Conservation (phyloP, 2,888 invertebrate species). For the Stomorhina lunata region DNA sequence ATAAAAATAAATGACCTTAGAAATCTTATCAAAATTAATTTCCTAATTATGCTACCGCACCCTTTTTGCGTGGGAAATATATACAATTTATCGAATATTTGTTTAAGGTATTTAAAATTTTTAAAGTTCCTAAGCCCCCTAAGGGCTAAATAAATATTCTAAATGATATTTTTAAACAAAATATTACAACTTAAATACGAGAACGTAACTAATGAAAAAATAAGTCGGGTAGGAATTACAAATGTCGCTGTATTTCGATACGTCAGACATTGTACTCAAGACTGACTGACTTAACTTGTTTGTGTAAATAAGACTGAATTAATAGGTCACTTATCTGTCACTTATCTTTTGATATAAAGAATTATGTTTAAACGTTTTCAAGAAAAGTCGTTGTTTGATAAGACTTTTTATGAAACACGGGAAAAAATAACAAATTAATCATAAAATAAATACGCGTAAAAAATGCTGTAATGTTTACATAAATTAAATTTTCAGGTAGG, state of each 20-base stretch:
- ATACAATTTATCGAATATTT: too few relatives aligned
- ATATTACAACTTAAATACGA: too few relatives aligned
- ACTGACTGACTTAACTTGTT: not conserved
- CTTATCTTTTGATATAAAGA: not conserved
- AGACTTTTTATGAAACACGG: too few relatives aligned
- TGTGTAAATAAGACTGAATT: constrained; percentile 3
- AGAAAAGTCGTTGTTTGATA: not conserved
- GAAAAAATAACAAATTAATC: not conserved
- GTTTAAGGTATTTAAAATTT: too few relatives aligned
- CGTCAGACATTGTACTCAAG: not conserved
- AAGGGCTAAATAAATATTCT: too few relatives aligned
- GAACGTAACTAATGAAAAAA: not conserved
- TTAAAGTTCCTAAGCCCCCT: too few relatives aligned
- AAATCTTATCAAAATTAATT: too few relatives aligned
- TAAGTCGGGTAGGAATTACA: not conserved
- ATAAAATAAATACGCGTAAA: not conserved
- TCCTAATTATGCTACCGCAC: too few relatives aligned
- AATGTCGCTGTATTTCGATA: not conserved
- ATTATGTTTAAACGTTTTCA: not conserved
- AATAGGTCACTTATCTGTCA: not conserved
- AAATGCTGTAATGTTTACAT: not conserved
- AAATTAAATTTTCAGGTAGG: not conserved
- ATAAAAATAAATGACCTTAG: too few relatives aligned
- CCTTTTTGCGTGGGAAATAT: too few relatives aligned
- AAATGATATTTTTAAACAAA: too few relatives aligned